Percentiles rank a stretch among this genome's conserved stretches.
These are phyloP conservation scores for Orthonychiurus folsomi DNA, from an alignment of 2,888 invertebrate species.

Conservation along the genomic window DNA sequence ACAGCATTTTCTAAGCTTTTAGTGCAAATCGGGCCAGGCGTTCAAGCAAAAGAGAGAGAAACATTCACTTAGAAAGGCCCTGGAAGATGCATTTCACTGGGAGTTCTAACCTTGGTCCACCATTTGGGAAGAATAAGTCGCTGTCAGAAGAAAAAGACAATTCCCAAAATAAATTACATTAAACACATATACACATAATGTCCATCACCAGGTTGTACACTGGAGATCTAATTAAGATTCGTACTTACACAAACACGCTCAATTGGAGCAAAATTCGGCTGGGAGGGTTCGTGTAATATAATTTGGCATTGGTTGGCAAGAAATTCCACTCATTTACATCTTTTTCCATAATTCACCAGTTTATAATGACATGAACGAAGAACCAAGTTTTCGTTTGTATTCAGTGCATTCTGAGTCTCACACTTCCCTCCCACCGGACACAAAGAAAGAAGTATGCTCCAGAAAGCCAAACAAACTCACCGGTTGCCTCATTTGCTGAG, in stretches of 20 bases:
- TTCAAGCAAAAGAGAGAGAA: conserved; percentile 2
- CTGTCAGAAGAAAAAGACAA: conserved; percentile 50
- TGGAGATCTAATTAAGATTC: neutral
- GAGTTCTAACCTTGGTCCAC: conserved; percentile 53
- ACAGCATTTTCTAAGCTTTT: neutral
- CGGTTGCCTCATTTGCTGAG: no score
- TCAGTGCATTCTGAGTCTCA: no score
- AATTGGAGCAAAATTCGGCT: no score
- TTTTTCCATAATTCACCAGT: no score
- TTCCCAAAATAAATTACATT: conserved; percentile 23
- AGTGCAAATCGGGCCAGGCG: neutral
- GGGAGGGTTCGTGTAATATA: no score
- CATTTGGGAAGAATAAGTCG: conserved; percentile 55
- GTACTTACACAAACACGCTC: neutral
- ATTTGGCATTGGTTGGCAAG: no score
- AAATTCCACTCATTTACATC: no score
- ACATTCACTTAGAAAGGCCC: neutral
- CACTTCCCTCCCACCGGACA: no score
- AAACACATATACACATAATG: conserved; percentile 6
- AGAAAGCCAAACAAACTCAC: no score
- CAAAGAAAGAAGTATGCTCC: no score
- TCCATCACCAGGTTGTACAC: neutral
- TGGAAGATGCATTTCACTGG: neutral
- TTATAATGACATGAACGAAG: no score
- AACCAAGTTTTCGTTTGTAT: no score